phyloP scores from a whole-genome alignment of 2,888 invertebrate species.

The Disparrhopalites patrizii region DNA sequence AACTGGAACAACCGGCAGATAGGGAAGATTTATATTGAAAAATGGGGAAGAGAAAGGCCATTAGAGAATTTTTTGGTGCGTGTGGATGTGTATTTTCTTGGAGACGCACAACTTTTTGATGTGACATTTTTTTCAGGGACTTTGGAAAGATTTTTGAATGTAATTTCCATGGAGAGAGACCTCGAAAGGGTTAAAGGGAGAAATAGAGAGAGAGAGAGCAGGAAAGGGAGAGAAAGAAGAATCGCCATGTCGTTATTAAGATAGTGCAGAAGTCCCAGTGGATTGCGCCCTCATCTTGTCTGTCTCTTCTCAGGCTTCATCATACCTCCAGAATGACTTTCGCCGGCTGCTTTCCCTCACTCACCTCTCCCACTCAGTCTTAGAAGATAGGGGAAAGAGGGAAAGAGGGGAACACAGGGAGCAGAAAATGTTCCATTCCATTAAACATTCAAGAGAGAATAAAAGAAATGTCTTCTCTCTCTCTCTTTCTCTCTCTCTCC shows the following conservation, averaged over 20 bases:
- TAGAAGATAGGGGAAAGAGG: constrained; percentile 1
- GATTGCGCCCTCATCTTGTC: constrained; percentile 14
- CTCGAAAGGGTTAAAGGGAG: too few relatives aligned
- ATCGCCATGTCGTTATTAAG: constrained; percentile 43
- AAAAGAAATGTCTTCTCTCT: constrained; percentile 39
- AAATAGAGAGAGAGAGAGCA: too few relatives aligned
- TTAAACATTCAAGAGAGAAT: constrained; percentile 47
- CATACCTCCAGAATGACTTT: constrained; percentile 6
- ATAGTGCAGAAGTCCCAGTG: constrained; percentile 33
- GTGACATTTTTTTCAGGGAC: too few relatives aligned
- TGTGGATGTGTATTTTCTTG: too few relatives aligned
- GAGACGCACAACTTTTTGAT: too few relatives aligned
- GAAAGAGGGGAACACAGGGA: constrained; percentile 31
- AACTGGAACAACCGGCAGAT: neutral
- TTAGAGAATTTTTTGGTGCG: too few relatives aligned
- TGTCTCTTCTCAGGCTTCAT: neutral
- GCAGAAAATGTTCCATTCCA: constrained; percentile 41
- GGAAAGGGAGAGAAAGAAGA: too few relatives aligned
- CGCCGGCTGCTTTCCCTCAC: neutral
- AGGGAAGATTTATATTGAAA: neutral
- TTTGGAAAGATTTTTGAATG: constrained; percentile 44
- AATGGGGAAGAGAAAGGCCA: too few relatives aligned
- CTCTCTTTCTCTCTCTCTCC: constrained; percentile 17
- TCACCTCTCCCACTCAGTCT: neutral
- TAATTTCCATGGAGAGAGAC: constrained; percentile 40